Conservation (phyloP, 2,888 invertebrate species). For the Sesamia inferens region DNA sequence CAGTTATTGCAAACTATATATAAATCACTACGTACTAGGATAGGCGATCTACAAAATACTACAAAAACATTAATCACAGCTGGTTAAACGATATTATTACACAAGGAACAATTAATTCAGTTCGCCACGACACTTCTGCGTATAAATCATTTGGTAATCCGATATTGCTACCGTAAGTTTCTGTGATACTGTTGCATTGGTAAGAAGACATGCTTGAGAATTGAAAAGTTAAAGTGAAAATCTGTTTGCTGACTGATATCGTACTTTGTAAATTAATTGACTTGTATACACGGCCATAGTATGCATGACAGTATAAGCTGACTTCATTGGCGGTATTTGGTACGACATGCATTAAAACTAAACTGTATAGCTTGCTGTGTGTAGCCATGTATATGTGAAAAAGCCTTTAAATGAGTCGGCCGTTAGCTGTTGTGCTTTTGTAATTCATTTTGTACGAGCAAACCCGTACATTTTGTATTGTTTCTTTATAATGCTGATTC, state of each 20-base stretch:
- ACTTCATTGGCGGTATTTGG: too few species aligned
- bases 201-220: slow-evolving; percentile 19
- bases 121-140: slow-evolving; percentile 72
- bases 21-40: slow-evolving; percentile 50
- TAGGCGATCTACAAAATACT: slow-evolving; percentile 64
- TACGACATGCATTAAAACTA: too few species aligned
- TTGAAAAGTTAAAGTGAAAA: not conserved
- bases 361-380: too few species aligned
- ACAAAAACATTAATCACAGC: slow-evolving; percentile 69
- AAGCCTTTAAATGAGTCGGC: not conserved
- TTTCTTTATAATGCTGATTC: too few species aligned
- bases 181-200: slow-evolving; percentile 56
- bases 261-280: too few species aligned
- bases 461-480: too few species aligned
- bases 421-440: not conserved
- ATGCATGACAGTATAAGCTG: too few species aligned
- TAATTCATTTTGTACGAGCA: not conserved
- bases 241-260: slow-evolving; percentile 2
- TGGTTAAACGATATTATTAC: slow-evolving; percentile 75
- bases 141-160: slow-evolving; percentile 79
- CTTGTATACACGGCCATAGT: not conserved
- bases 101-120: slow-evolving; percentile 78
- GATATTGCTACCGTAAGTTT: slow-evolving; percentile 73
- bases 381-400: not conserved
- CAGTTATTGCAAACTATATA: slow-evolving; percentile 35